These are phyloP conservation scores for Neria commutata DNA, from an alignment of 2,888 invertebrate genomes.

Conservation along the genomic window DNA sequence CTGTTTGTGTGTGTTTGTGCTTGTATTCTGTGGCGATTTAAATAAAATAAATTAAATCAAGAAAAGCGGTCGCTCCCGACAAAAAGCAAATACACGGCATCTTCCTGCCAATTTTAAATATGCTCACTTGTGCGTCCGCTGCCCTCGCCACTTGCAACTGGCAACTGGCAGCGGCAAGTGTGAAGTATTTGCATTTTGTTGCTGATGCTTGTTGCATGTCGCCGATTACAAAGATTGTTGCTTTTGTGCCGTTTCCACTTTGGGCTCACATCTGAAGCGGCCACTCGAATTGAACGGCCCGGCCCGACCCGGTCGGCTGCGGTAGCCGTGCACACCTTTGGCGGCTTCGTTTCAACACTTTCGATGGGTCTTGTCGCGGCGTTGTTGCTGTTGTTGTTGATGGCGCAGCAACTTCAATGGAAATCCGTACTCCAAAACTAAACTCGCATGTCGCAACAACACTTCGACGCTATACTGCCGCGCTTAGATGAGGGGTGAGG, in stretches of 20 bases:
- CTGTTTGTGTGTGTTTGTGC: no score
- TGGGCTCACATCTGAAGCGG: not conserved
- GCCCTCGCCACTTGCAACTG: constrained; percentile 1
- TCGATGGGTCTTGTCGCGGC: not conserved
- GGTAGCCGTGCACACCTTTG: constrained; percentile 17
- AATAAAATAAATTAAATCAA: no score
- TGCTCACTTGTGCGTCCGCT: no score
- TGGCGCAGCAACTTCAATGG: constrained; percentile 7
- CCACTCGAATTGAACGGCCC: not conserved
- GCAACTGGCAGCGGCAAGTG: not conserved
- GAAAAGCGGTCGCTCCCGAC: no score
- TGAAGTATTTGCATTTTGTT: not conserved
- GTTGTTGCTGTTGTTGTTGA: no score
- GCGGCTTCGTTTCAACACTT: constrained; percentile 26
- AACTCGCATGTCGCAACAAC: constrained; percentile 44
- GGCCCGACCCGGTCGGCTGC: not conserved
- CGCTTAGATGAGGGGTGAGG: not conserved
- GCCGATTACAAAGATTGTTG: constrained; percentile 1
- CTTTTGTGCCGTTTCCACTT: no score
- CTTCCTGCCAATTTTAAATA: not conserved
- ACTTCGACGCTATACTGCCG: not conserved
- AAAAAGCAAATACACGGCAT: no score
- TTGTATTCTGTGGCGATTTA: no score
- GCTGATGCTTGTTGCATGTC: constrained; percentile 18
- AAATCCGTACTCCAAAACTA: constrained; percentile 26